Base-by-base conservation (phyloP, 2,797 vertebrate genomes). In the Dendrocincla fuliginosa region DNA sequence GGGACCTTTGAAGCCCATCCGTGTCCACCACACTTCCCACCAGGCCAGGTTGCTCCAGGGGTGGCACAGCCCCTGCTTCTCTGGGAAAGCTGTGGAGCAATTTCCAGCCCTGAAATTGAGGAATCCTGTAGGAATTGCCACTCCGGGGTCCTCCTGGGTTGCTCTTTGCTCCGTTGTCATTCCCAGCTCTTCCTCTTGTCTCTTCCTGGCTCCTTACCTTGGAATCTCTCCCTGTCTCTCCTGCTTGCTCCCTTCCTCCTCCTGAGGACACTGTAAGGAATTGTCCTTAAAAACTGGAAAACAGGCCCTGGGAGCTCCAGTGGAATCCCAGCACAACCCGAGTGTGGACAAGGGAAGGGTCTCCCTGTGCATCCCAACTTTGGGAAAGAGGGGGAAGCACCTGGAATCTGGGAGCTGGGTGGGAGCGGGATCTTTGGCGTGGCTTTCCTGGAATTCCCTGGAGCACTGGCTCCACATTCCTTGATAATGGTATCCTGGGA, bases 301-400 rank as follows among this genome's bases (percentile, higher is more conserved):
- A 23, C 24, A 46, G 35, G 19, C 18, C 1, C 47, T 10, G 2
- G 83, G 17, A 80, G 30, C 60, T 68, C 13, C 2, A 11, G 6
- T n/a, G 6, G 52, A 50, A 60, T 41, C 55, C 13, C 42, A 18
- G 73, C 2, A 1, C 6, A 6, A 3, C 14, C 1, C 0, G 0
- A 25, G 25, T 1, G 12, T 9, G 44, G 37, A 11, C 35, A 70
- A 70, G 30, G 46, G 65, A 71, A 46, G 28, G 42, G 27, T 90
- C 16, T 84, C 32, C 64, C 42, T 20, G 12, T 2, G 49, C 14
- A 6, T 1, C 1, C 67, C 6, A 1, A 0, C 11, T 1, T 8
- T 3, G 35, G 69, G 46, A 33, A 53, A 23, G 46, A 10, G 1
- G 4, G 25, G 1, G 3, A 30, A 55, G 16, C 50, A 20, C 12